These are phyloP conservation scores for Andrena trimmerana DNA, from an alignment of 2,888 invertebrate species.

Conservation along the genomic window DNA sequence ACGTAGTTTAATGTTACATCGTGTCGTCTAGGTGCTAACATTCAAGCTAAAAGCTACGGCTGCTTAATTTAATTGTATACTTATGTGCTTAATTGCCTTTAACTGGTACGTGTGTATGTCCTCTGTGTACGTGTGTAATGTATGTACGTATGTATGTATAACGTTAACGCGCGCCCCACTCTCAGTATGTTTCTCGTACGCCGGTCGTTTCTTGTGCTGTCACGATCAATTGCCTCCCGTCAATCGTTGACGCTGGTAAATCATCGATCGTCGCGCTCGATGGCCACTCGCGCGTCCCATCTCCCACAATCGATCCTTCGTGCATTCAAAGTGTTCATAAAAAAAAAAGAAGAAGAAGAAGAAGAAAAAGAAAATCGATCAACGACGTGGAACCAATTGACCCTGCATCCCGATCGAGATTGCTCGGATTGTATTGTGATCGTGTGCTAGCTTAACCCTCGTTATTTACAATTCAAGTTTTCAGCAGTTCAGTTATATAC, in stretches of 20 bases:
- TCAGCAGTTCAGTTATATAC: constrained; percentile 82
- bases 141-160: neutral
- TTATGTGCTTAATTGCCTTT: constrained; percentile 81
- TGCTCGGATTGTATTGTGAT: constrained; percentile 82
- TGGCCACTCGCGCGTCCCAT: neutral
- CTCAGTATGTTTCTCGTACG: constrained; percentile 35
- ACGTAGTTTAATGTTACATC: constrained; percentile 84
- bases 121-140: constrained; percentile 1
- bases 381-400: constrained; percentile 67
- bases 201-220: constrained; percentile 72
- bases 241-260: constrained; percentile 41
- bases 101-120: constrained; percentile 41
- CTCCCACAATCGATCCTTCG: no score
- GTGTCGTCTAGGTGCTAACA: constrained; percentile 84
- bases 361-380: constrained; percentile 9
- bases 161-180: constrained; percentile 15
- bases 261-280: constrained; percentile 17
- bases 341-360: no score
- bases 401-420: constrained; percentile 67
- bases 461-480: constrained; percentile 82
- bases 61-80: constrained; percentile 84
- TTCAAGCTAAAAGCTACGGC: constrained; percentile 83
- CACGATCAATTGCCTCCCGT: constrained; percentile 78
- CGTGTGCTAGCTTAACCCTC: constrained; percentile 81
- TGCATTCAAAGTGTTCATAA: no score